Evolutionary conservation across 2,113 vertebrate species (phyloP).

Genomic region (Prionailurus viverrinus): DNA sequence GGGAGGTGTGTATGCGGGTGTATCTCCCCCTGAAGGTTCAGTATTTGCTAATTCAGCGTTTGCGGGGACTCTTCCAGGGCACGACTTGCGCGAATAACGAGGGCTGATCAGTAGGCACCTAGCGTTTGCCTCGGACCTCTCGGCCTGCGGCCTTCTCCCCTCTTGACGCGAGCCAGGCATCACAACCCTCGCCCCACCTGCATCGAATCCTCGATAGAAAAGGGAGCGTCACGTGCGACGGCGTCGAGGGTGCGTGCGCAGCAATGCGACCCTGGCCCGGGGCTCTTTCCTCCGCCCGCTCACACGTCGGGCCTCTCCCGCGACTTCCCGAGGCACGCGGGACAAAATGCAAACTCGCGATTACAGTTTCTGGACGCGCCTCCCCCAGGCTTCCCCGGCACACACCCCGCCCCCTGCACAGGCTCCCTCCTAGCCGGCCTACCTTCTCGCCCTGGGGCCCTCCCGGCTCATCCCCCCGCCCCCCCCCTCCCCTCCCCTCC

Average conservation of each 20-base stretch:
- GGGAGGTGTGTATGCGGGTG: not conserved
- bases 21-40: not conserved
- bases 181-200: rapidly evolving
- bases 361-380: not conserved
- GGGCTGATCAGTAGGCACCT: rapidly evolving
- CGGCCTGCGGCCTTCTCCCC: not conserved
- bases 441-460: not conserved
- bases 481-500: too few species aligned
- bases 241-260: rapidly evolving
- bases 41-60: too few species aligned
- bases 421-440: not conserved
- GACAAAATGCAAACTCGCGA: not conserved
- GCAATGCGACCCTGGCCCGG: rapidly evolving
- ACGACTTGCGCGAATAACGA: rapidly evolving
- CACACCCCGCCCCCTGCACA: not conserved
- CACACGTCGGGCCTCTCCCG: rapidly evolving
- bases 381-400: not conserved
- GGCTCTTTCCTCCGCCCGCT: not conserved
- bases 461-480: not conserved
- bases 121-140: too few species aligned
- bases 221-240: not conserved
- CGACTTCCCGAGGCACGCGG: rapidly evolving
- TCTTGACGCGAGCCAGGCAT: rapidly evolving
- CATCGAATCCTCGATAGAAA: not conserved
- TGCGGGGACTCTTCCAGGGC: not conserved